A percentile compares a stretch with the other conserved stretches of the same genome.
Evolutionary conservation across 35 echinoderm and acorn worm genomes (phyloP).

Genomic region (Apostichopus californicus): DNA sequence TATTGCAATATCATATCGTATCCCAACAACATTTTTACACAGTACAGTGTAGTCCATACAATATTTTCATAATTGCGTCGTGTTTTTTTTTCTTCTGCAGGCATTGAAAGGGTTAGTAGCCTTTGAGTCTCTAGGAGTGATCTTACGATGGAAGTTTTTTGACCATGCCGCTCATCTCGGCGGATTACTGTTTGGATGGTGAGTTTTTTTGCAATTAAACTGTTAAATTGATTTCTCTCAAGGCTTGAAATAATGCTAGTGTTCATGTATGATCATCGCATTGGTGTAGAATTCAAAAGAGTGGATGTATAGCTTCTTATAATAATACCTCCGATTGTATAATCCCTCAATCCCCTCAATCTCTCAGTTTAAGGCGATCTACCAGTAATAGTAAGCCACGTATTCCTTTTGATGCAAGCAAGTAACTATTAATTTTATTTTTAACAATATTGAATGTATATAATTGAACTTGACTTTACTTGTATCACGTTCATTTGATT

Average conservation of each 20-base stretch:
- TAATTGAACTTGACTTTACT: too few species aligned
- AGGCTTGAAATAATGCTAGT: too few species aligned
- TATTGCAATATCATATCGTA: not conserved
- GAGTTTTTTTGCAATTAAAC: constrained; percentile 18
- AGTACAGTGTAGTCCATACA: too few species aligned
- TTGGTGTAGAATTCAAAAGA: too few species aligned
- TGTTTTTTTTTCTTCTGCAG: constrained; percentile 65
- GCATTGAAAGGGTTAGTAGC: constrained; percentile 78
- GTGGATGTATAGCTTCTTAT: not conserved
- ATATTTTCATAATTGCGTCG: not conserved
- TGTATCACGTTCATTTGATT: too few species aligned
- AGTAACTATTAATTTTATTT: too few species aligned
- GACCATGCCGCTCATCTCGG: constrained; percentile 97
- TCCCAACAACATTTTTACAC: not conserved
- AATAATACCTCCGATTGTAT: not conserved
- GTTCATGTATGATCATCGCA: too few species aligned
- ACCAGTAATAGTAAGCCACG: not conserved
- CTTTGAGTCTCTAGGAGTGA: constrained; percentile 77
- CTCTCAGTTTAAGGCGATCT: too few species aligned
- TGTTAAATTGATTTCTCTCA: too few species aligned
- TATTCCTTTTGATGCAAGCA: too few species aligned
- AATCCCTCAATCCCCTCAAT: too few species aligned
- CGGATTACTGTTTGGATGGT: constrained; percentile 88
- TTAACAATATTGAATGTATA: too few species aligned
- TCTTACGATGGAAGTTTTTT: constrained; percentile 92